Evolutionary conservation across 2,113 vertebrate genomes (phyloP).

Genomic region (Neolamprologus kungweensis): DNA sequence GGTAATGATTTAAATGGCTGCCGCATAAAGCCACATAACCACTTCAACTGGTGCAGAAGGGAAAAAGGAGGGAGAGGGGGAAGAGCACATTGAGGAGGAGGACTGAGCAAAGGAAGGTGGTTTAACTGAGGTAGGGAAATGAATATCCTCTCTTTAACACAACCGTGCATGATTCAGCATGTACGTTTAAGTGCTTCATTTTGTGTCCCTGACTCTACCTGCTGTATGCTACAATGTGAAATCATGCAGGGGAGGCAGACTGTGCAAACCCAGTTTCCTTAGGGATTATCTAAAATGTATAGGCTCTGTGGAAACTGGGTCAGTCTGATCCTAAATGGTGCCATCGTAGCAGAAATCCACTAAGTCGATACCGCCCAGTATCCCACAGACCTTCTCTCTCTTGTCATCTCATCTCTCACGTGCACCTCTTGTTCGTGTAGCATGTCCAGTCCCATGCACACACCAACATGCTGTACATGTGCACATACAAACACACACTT

Average conservation of each 20-base stretch:
- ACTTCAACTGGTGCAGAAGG: conserved; percentile 29
- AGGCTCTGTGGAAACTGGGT: conserved; percentile 62
- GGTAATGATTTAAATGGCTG: conserved; percentile 69
- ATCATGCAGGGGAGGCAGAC: conserved; percentile 27
- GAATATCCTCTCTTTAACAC: conserved; percentile 55
- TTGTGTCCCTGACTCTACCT: conserved; percentile 35
- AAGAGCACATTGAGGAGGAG: not conserved
- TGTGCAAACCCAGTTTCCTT: conserved; percentile 39
- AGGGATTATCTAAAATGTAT: conserved; percentile 64
- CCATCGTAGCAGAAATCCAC: conserved; percentile 47
- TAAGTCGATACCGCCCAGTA: conserved; percentile 41
- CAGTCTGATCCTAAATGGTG: conserved; percentile 60
- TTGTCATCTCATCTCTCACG: not conserved
- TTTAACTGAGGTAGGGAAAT: conserved; percentile 40
- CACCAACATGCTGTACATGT: not conserved
- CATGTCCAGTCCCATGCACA: not conserved
- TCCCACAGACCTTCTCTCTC: not conserved
- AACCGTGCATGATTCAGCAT: conserved; percentile 58
- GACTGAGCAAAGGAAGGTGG: conserved; percentile 20
- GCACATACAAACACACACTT: not conserved
- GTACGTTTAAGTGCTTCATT: conserved; percentile 54
- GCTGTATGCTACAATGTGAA: conserved; percentile 27
- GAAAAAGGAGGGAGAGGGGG: not conserved
- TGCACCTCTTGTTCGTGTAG: not conserved
- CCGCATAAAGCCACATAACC: conserved; percentile 51